These are phyloP conservation scores for Lagria hirta DNA, from an alignment of 2,888 invertebrate genomes.

Conservation along the genomic window DNA sequence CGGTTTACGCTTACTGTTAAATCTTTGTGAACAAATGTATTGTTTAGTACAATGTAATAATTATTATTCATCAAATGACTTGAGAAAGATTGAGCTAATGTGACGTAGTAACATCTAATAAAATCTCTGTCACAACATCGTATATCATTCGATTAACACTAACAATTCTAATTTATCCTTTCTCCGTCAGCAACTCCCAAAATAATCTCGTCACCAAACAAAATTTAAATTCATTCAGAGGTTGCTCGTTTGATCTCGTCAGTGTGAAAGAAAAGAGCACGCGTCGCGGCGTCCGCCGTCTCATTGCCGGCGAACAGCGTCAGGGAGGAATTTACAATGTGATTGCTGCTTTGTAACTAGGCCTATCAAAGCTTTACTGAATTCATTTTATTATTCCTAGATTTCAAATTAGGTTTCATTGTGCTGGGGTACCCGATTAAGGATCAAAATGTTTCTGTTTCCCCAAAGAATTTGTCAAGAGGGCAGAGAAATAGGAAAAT, in stretches of 20 bases:
- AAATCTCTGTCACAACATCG: too few species aligned
- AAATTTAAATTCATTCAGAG: slow-evolving; percentile 33
- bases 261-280: slow-evolving; percentile 35
- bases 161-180: too few species aligned
- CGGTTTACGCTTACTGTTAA: too few species aligned
- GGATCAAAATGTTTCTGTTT: slow-evolving; percentile 26
- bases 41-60: too few species aligned
- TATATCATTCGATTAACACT: too few species aligned
- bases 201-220: slow-evolving; percentile 26
- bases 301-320: slow-evolving; percentile 49
- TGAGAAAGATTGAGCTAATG: too few species aligned
- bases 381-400: slow-evolving; percentile 47
- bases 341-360: slow-evolving; percentile 50
- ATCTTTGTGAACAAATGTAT: too few species aligned
- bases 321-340: slow-evolving; percentile 55
- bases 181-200: too few species aligned
- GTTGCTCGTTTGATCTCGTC: slow-evolving; percentile 35
- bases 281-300: slow-evolving; percentile 46
- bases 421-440: slow-evolving; percentile 32
- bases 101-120: too few species aligned
- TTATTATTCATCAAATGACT: too few species aligned
- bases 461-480: too few species aligned
- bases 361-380: slow-evolving; percentile 46
- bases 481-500: too few species aligned
- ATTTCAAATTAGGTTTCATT: slow-evolving; percentile 52